Base-by-base conservation (phyloP, 2,797 vertebrate genomes). In the Sebastes itinus region DNA sequence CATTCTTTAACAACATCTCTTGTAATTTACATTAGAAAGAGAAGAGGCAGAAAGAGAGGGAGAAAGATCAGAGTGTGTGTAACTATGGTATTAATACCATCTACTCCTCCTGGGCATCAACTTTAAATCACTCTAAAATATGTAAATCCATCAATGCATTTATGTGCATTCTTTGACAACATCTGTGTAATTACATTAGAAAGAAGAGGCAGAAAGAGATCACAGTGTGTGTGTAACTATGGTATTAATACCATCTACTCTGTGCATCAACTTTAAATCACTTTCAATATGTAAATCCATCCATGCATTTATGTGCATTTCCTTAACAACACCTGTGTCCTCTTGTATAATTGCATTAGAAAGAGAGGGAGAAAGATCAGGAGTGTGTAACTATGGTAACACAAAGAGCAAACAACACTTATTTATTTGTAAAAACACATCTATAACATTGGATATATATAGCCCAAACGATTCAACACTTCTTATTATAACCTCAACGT, bases 301-400 rank as follows among this genome's bases (percentile, higher is more conserved):
- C 1, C 6, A 2, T 9, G 12, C 11, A 9, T 56, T 10, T 5
- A 4, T 32, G 28, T 32, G 33, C 4, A 0, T 52, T 61, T 61
- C 13, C 5, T 35, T 62, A 7, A 5, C 18, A 77, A n/a, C 9
- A 60, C 4, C 2, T 2, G 2, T 6, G 4, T 33, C 46, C 46
- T 49, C 46, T 49, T 49, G 16, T 49, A 46, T 46, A 13, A 13
- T 23, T 52, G 4, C 25, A 30, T 46, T 23, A 13, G 2, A 22
- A 22, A 56, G 3, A 54, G 27, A 59, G 10, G 23, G 4, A 58
- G 12, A n/a, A 28, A 23, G 10, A 30, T 14, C 2, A 27, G 13
- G 14, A 9, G 7, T 27, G 6, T 69, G 72, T 63, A 73, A 62
- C 79, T 72, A 74, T 78, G 52, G 63, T 42, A 77, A 75, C 65